These are phyloP conservation scores for Phyllotreta striolata DNA, from an alignment of 2,888 invertebrate species.

Conservation along the genomic window DNA sequence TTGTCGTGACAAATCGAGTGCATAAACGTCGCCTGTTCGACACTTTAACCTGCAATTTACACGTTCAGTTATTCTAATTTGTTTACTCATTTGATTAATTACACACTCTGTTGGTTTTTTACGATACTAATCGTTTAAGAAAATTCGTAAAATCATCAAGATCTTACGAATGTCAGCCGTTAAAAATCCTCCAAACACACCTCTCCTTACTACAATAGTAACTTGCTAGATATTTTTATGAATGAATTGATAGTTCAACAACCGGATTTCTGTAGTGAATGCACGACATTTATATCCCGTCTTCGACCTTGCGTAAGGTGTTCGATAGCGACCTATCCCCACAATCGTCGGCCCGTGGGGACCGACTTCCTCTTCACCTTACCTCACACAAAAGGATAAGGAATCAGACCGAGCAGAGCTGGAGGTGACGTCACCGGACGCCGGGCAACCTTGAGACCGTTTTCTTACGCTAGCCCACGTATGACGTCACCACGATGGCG, in stretches of 20 bases:
- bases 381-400: conserved; percentile 25
- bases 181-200: neutral
- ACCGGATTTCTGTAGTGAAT: conserved; percentile 6
- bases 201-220: neutral
- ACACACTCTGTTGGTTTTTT: too few species aligned
- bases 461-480: conserved; percentile 51
- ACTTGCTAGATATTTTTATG: neutral
- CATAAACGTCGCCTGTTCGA: conserved; percentile 8
- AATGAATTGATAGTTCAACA: conserved; percentile 4
- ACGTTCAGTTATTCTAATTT: too few species aligned
- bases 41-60: conserved; percentile 12
- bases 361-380: conserved; percentile 39
- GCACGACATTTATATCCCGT: neutral
- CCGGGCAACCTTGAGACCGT: conserved; percentile 59
- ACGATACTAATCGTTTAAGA: too few species aligned
- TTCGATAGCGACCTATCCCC: conserved; percentile 13
- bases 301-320: conserved; percentile 29
- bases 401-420: conserved; percentile 35
- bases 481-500: conserved; percentile 48
- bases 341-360: conserved; percentile 10
- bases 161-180: too few species aligned
- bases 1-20: conserved; percentile 17
- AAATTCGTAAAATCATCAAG: neutral
- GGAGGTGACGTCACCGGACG: conserved; percentile 59
- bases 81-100: too few species aligned